Conservation (phyloP, 2,113 vertebrate species). For the Nansenia antarctica region DNA sequence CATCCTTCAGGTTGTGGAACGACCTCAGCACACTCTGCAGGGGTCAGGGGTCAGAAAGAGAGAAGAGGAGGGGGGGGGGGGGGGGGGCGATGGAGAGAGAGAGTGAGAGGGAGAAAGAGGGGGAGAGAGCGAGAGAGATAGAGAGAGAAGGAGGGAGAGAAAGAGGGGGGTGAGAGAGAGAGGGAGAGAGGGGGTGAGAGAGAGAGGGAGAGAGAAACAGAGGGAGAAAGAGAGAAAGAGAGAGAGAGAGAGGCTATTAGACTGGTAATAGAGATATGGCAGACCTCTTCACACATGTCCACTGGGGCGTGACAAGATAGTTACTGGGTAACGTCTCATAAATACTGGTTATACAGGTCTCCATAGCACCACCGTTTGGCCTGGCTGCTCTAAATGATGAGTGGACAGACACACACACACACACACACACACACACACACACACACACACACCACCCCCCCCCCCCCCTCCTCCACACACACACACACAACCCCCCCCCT, state of each 20-base stretch:
- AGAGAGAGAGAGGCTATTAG: constrained; percentile 1
- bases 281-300: constrained; percentile 20
- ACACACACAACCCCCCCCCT: constrained; percentile 13
- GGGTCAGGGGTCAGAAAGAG: constrained; percentile 46
- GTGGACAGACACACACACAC: constrained; percentile 1
- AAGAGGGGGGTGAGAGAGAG: too few relatives aligned
- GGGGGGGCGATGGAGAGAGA: background rate
- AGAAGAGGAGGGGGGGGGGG: background rate
- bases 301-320: constrained; percentile 28
- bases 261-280: constrained; percentile 24
- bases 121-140: background rate
- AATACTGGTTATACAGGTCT: background rate
- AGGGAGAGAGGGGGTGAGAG: background rate
- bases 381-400: too few relatives aligned
- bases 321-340: background rate
- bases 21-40: constrained; percentile 85
- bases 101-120: background rate
- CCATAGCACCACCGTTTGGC: too few relatives aligned
- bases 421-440: background rate
- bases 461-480: too few relatives aligned
- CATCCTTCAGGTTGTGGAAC: constrained; percentile 91
- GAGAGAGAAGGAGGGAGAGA: background rate
- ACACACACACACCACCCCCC: constrained; percentile 4
- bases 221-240: background rate
- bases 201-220: background rate